phyloP scores from a whole-genome alignment of 2,888 invertebrate genomes.

The Drosophila nigritarsus region DNA sequence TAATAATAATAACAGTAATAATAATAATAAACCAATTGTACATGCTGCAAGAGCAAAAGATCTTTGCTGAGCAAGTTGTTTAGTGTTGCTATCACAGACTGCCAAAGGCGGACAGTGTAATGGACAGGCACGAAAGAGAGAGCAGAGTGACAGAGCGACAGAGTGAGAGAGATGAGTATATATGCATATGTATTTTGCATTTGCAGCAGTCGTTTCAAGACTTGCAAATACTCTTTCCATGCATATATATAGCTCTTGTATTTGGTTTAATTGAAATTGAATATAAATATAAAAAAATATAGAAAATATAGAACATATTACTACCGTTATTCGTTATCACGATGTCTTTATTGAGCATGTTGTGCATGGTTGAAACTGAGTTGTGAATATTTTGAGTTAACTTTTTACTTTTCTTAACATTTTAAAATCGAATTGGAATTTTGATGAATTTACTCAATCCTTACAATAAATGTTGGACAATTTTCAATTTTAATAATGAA shows the following conservation, averaged over 20 bases:
- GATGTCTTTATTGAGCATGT: too few relatives aligned
- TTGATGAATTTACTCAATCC: too few relatives aligned
- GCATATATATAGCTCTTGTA: not conserved
- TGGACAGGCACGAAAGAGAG: not conserved
- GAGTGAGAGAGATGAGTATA: not conserved
- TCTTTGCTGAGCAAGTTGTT: conserved; percentile 15
- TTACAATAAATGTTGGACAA: too few relatives aligned
- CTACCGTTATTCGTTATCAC: too few relatives aligned
- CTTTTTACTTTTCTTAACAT: too few relatives aligned
- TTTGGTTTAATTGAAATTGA: not conserved
- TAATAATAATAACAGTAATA: conserved; percentile 34
- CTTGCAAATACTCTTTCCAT: not conserved
- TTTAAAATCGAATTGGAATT: too few relatives aligned
- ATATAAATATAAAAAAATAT: not conserved
- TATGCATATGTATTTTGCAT: not conserved
- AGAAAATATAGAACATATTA: not conserved
- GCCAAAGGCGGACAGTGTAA: not conserved
- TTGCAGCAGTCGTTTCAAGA: not conserved
- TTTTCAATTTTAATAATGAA: too few relatives aligned
- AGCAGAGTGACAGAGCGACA: not conserved
- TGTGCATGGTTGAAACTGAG: too few relatives aligned
- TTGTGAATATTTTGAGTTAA: too few relatives aligned
- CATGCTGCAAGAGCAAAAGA: conserved; percentile 27
- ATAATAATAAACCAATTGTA: conserved; percentile 35
- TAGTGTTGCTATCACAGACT: not conserved